Conservation (phyloP, 1,140 invertebrate species). For the Ylistrum balloti region DNA sequence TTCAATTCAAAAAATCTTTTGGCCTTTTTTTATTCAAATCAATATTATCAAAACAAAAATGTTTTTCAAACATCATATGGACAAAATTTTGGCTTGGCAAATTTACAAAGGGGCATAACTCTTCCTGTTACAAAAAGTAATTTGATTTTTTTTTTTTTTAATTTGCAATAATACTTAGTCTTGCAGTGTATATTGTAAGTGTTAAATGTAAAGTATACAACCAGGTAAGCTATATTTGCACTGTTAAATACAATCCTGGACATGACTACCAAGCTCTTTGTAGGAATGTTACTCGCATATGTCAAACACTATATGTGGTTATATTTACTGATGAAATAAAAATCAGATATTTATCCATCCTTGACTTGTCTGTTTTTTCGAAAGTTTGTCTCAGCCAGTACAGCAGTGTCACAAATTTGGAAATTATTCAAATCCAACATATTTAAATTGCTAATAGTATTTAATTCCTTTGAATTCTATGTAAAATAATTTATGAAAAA, state of each 20-base stretch:
- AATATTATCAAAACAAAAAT: neutral
- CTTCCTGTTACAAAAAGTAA: neutral
- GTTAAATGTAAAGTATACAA: neutral
- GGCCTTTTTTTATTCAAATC: neutral
- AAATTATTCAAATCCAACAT: no score
- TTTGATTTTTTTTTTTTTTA: neutral
- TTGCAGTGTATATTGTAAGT: neutral
- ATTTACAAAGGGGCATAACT: neutral
- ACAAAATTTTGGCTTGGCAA: no score
- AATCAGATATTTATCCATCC: slow-evolving; percentile 25
- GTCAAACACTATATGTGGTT: neutral
- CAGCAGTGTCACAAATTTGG: no score
- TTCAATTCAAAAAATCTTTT: no score
- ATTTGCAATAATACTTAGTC: neutral
- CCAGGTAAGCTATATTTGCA: neutral
- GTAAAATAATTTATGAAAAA: no score
- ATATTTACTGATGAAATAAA: slow-evolving; percentile 40
- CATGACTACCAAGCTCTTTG: neutral
- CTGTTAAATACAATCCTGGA: neutral
- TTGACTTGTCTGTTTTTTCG: neutral
- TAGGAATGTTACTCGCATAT: slow-evolving; percentile 39
- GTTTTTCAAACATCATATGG: no score
- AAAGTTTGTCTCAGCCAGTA: no score
- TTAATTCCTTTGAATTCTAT: no score
- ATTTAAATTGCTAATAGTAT: no score